These are phyloP conservation scores for Opisthocomus hoazin DNA, from an alignment of 2,113 vertebrate species.

Conservation along the genomic window DNA sequence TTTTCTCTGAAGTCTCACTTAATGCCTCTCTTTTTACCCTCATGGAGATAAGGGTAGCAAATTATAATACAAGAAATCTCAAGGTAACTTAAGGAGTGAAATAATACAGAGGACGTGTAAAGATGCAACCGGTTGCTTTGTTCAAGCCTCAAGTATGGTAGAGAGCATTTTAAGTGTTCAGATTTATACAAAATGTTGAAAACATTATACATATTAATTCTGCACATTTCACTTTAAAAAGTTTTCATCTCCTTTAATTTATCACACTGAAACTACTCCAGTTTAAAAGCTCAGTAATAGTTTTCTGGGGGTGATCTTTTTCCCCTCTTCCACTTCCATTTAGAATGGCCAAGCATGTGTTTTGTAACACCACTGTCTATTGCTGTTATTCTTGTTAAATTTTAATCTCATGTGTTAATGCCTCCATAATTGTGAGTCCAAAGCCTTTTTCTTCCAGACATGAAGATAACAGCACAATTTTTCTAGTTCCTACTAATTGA, in stretches of 20 bases:
- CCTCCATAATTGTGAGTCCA: background rate
- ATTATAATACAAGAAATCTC: background rate
- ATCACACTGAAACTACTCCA: background rate
- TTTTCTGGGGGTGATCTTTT: background rate
- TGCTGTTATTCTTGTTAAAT: background rate
- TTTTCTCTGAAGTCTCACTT: background rate
- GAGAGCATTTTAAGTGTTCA: background rate
- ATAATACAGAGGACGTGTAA: background rate
- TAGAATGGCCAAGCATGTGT: background rate
- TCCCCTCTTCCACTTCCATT: background rate
- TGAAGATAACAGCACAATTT: background rate
- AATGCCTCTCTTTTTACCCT: background rate
- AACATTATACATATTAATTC: background rate
- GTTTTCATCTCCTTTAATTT: background rate
- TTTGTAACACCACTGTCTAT: background rate
- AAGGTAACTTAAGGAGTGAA: background rate
- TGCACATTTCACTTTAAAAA: background rate
- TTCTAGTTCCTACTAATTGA: conserved; percentile 8
- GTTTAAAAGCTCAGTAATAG: background rate
- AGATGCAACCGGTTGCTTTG: background rate
- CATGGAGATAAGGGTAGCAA: background rate
- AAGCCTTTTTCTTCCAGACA: background rate
- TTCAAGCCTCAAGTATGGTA: background rate
- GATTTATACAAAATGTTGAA: background rate
- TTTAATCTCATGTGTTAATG: background rate